Base-by-base conservation (phyloP, 2,888 invertebrate species). In the Apoderus coryli region DNA sequence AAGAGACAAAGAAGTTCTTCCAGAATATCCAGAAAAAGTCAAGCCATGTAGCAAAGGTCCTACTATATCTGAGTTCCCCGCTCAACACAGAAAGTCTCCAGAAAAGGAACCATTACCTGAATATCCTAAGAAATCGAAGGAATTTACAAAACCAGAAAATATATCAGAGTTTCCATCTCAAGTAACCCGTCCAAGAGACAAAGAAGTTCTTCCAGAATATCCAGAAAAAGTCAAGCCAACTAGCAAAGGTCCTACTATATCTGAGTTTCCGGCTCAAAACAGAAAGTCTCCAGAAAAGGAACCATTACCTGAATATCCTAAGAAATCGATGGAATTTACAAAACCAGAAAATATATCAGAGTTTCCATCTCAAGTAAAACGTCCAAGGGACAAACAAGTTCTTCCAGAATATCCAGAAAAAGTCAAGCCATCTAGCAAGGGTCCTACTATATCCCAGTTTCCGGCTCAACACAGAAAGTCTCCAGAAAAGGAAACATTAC, bases 401-500 rank as follows among this genome's bases (percentile, higher is more conserved):
- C 30, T 43, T 6, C 38, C 41, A 33, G 32, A 33, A 12, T 38
- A 40, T 34, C 32, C 27, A 14, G 29, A 34, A 12, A 35, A 15
- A 16, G 6, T 27, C 29, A 35, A 27, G 24, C 34, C 38, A 11
- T 16, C 22, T 10, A 41, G 36, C 31, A 30, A 27, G 12, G 11
- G 11, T 9, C 34, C 32, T 10, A 33, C 24, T 28, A 34, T 37
- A 22, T 25, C 32, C 7, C 43, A 46, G 31, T 41, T 43, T 33
- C 44, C 44, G 15, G 41, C 46, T 6, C 52, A 48, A 29, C 33
- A 41, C 19, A 44, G 44, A 38, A 47, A 37, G 31, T 39, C 40
- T 10, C 44, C 47, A n/a, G 42, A 40, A 35, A 44, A 36, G 27
- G 38, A 41, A 36, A 31, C 44, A 4, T 27, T 39, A 6, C 36